Evolutionary conservation across 2,113 vertebrate species (phyloP).

Genomic region (Tetrax tetrax): DNA sequence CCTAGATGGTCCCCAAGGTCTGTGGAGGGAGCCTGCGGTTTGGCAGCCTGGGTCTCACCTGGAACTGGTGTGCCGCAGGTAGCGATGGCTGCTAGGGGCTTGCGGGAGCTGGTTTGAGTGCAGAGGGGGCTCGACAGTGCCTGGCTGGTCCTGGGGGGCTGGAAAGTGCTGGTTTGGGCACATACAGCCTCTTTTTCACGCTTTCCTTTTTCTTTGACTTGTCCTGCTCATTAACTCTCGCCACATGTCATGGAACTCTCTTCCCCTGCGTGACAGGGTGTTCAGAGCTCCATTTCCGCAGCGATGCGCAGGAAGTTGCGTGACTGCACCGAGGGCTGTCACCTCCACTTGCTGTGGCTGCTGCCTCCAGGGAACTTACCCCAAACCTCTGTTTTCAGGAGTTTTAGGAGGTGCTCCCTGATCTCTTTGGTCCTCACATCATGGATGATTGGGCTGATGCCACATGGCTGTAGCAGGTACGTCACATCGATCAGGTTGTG

Average conservation of each 20-base stretch:
- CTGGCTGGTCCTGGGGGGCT: background rate
- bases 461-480: constrained; percentile 80
- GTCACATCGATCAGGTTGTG: constrained; percentile 79
- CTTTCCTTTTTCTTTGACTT: background rate
- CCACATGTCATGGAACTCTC: background rate
- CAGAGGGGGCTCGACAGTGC: background rate
- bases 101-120: background rate
- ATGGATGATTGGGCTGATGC: constrained; percentile 78
- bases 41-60: background rate
- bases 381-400: background rate
- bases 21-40: background rate
- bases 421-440: constrained; percentile 82
- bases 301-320: background rate
- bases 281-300: background rate
- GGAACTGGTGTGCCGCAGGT: too few species aligned
- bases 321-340: background rate
- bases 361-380: background rate
- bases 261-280: background rate
- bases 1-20: background rate
- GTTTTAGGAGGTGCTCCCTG: background rate
- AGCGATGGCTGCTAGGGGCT: background rate
- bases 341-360: background rate
- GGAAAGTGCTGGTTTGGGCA: background rate
- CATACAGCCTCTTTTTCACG: background rate
- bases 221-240: background rate